phyloP scores from a whole-genome alignment of 2,888 invertebrate genomes.

The Gibbula magus region DNA sequence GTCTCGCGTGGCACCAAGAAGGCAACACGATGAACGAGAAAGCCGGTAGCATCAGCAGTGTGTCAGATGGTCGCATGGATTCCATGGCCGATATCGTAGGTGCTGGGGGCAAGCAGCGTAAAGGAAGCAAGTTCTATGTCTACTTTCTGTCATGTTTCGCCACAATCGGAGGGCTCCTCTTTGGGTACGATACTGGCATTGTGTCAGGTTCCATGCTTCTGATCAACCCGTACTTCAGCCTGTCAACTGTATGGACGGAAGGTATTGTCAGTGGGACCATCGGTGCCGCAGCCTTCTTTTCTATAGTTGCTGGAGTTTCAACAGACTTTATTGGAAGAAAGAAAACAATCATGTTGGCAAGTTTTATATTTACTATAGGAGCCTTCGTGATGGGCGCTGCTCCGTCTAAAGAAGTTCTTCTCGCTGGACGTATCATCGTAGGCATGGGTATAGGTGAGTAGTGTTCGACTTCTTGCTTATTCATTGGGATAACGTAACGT shows the following conservation, averaged over 20 bases:
- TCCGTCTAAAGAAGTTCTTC: conserved; percentile 66
- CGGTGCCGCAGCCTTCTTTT: conserved; percentile 74
- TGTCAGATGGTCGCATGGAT: not conserved
- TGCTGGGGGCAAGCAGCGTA: not conserved
- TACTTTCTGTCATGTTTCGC: conserved; percentile 66
- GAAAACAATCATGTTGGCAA: conserved; percentile 76
- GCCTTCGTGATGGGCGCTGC: conserved; percentile 75
- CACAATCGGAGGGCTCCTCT: conserved; percentile 76
- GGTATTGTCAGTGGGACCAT: conserved; percentile 77
- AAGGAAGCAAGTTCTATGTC: conserved; percentile 35
- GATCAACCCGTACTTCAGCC: conserved; percentile 72
- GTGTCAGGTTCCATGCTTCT: conserved; percentile 77
- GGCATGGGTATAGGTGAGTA: conserved; percentile 76
- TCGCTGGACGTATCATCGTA: conserved; percentile 75
- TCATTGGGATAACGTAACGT: too few relatives aligned
- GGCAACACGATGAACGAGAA: not conserved
- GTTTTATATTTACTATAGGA: conserved; percentile 76
- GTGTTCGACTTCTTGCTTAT: too few relatives aligned
- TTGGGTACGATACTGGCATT: conserved; percentile 77
- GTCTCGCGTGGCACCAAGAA: too few relatives aligned
- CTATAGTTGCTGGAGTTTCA: conserved; percentile 74
- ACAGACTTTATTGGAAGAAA: conserved; percentile 77
- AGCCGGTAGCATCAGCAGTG: not conserved
- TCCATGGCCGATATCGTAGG: not conserved
- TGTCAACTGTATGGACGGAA: conserved; percentile 76